Base-by-base conservation (phyloP, 2,797 vertebrate species). In the Sarcophilus harrisii region DNA sequence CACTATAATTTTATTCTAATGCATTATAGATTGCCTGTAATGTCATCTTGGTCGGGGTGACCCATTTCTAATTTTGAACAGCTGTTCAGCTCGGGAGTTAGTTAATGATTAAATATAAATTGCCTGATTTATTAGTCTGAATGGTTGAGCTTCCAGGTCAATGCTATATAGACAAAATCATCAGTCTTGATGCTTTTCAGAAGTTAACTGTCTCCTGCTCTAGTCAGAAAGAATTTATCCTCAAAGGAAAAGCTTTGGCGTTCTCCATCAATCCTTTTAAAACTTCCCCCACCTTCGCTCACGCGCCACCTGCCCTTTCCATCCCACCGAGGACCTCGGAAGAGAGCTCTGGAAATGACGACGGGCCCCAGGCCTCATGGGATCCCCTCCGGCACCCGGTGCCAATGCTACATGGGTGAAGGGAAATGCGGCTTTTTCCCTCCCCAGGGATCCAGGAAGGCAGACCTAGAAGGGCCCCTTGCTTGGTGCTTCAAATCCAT, bases 101-200 rank as follows among this genome's bases (percentile, higher is more conserved):
- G 99, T 99, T 99, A 99, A 99, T 99, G 99, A 99, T 99, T 99
- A 99, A 99, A 99, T 99, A 99, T 99, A 99, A 99, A 99, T 99
- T 99, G 99, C 98, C 99, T 99, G 99, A 99, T 99, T 99, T 99
- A 99, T 99, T 99, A 99, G 99, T 99, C 99, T 99, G 99, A 99
- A 99, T 99, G 99, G 99, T 98, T 99, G 99, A 99, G 99, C 99
- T 99, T 99, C 99, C 99, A 99, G 99, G 99, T 99, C 99, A 99
- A 99, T 99, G 99, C 98, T 99, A 99, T 99, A 99, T 99, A 99
- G 99, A 99, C 99, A 99, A 99, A 99, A 99, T 99, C 99, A 99
- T 99, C 99, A 99, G 99, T 99, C 99, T 99, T 99, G 99, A 99
- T 99, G 99, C 99, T 99, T 99, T 99, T 99, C 99, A 99, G 99